A percentile compares a stretch with the other conserved stretches of the same genome.
phyloP scores from a whole-genome alignment of 37 sponge, comb jelly and placozoan species.

The Beroe forskalii region DNA sequence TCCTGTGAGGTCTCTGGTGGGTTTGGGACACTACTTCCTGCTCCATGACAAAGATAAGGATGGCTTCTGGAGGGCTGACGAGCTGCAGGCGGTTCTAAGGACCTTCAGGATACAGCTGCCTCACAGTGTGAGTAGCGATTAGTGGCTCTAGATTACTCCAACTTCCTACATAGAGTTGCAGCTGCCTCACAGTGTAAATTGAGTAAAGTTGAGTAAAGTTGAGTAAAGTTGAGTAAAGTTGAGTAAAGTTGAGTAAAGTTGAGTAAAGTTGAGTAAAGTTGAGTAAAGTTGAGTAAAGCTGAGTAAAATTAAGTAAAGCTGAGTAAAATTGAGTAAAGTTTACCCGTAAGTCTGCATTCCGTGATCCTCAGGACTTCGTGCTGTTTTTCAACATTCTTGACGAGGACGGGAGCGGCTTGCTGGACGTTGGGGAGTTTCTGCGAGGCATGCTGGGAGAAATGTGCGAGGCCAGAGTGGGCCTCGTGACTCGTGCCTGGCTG shows the following conservation, averaged over 20 bases:
- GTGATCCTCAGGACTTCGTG: conserved; percentile 65
- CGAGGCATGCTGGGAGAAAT: conserved; percentile 31
- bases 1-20: not conserved
- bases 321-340: too few relatives aligned
- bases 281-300: too few relatives aligned
- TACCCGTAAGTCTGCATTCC: too few relatives aligned
- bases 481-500: conserved; percentile 39
- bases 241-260: too few relatives aligned
- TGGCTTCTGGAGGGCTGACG: conserved; percentile 22
- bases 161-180: too few relatives aligned
- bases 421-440: conserved; percentile 32
- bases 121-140: not conserved
- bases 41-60: conserved; percentile 50
- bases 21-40: conserved; percentile 2
- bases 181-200: too few relatives aligned
- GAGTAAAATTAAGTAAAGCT: too few relatives aligned
- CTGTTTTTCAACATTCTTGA: not conserved
- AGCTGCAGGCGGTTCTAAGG: conserved; percentile 24
- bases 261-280: too few relatives aligned
- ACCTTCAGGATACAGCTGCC: conserved; percentile 29
- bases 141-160: too few relatives aligned
- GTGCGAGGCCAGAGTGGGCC: conserved; percentile 35
- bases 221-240: too few relatives aligned
- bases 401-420: conserved; percentile 19
- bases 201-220: too few relatives aligned